Conservation (phyloP, 2,797 vertebrate genomes). For the Phrynocephalus vlangalii region DNA sequence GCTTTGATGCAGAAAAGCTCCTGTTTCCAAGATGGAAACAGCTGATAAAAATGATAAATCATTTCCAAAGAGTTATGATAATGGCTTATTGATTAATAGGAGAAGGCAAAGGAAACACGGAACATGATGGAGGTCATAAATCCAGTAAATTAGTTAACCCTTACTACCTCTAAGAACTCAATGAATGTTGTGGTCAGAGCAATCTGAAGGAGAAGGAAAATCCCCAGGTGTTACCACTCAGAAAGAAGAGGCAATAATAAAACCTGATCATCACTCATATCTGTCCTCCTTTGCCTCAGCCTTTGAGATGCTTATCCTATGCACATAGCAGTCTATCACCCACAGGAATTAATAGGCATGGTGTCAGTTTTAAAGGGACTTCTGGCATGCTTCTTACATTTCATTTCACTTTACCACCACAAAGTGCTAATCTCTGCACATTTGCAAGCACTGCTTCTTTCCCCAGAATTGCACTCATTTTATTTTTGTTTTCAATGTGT, state of each 20-base stretch:
- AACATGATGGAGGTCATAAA: conserved; percentile 45
- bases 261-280: background rate
- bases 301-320: background rate
- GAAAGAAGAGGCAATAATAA: background rate
- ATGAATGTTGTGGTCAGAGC: background rate
- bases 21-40: conserved; percentile 55
- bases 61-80: conserved; percentile 57
- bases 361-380: background rate
- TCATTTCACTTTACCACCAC: background rate
- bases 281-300: background rate
- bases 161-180: background rate
- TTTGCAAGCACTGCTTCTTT: background rate
- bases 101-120: conserved; percentile 51
- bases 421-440: background rate
- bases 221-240: conserved; percentile 9
- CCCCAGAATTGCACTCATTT: background rate
- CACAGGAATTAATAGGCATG: background rate
- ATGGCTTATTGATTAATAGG: conserved; percentile 67
- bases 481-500: background rate
- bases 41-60: conserved; percentile 58
- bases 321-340: background rate
- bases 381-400: background rate
- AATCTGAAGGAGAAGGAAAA: background rate
- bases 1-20: conserved; percentile 44
- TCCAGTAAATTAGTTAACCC: conserved; percentile 61